Conservation (phyloP, 2,888 invertebrate species). For the Zaprionus lineosus region DNA sequence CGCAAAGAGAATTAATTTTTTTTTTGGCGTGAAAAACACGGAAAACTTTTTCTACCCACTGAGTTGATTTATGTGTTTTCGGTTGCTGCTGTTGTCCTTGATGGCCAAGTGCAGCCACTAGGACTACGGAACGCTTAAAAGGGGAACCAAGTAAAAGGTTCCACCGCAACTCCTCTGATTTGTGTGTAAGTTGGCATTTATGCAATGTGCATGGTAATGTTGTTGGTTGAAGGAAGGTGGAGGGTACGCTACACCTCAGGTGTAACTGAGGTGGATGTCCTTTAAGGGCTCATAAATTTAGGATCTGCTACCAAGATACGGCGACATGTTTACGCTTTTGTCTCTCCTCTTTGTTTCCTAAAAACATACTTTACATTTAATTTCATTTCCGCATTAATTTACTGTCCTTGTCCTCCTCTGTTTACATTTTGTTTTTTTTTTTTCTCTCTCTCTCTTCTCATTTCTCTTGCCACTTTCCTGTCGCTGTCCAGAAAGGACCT, state of each 20-base stretch:
- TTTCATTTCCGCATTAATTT: conserved; percentile 35
- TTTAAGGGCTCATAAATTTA: conserved; percentile 4
- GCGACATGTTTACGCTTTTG: background rate
- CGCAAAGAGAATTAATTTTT: no score
- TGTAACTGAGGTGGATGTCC: conserved; percentile 18
- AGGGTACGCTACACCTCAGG: background rate
- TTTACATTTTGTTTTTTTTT: no score
- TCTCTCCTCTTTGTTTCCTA: background rate
- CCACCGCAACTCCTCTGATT: conserved; percentile 39
- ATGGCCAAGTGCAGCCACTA: conserved; percentile 15
- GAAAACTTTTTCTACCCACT: conserved; percentile 11
- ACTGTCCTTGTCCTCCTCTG: conserved; percentile 4
- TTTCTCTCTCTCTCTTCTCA: no score
- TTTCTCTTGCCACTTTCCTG: conserved; percentile 16
- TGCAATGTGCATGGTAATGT: conserved; percentile 42
- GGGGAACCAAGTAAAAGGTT: conserved; percentile 27
- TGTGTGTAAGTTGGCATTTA: conserved; percentile 48
- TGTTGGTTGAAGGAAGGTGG: no score
- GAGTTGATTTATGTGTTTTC: conserved; percentile 24
- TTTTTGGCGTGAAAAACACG: conserved; percentile 7
- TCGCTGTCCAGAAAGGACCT: no score
- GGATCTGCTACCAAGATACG: conserved; percentile 18
- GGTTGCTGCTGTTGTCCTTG: conserved; percentile 34
- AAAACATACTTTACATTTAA: conserved; percentile 24
- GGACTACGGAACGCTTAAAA: conserved; percentile 13